Base-by-base conservation (phyloP, 2,797 vertebrate species). In the Eutrigla gurnardus region DNA sequence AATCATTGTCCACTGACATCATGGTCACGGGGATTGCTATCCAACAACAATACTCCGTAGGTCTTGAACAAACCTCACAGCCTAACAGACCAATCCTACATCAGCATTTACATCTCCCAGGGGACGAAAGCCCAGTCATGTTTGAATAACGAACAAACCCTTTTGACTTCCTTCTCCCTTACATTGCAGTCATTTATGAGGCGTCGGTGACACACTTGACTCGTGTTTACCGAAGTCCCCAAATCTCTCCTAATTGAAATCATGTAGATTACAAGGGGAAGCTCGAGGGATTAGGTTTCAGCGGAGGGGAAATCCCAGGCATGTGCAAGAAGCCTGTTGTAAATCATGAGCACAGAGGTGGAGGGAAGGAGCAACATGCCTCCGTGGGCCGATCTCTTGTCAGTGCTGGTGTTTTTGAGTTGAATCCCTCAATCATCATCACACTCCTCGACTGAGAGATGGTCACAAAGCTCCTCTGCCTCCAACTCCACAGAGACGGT, bases 1-100 rank as follows among this genome's bases (percentile, higher is more conserved):
- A 94, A 93, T 93, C 89, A 90, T 91, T 94, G 87, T 90, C 87
- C 57, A 65, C 78, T 91, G 89, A 87, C 87, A 90, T 92, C 89
- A 84, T 70, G 68, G 88, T 88, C 77, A 77, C 80, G 61, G 64
- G 73, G 82, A 89, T 90, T 86, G 81, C 73, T 54, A 76, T 88
- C 77, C 55, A 82, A 86, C 82, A 71, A 83, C 82, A 85, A 69
- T 75, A 85, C 87, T 90, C 88, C 80, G 81, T 84, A 77, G 72
- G 63, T 73, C 70, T 84, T 85, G 50, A 82, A 53, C 79, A 86
- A 83, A 80, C 75, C 58, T 70, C 67, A 63, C 37, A 60, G 76
- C 82, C 64, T 7, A 32, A 36, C 49, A 33, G 64, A 66, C 88
- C 80, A 84, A 68, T 84, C 55, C 75, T 50, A 64, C 36, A 37